These are phyloP conservation scores for Liparis tanakae DNA, from an alignment of 2,797 vertebrate genomes.

Conservation along the genomic window DNA sequence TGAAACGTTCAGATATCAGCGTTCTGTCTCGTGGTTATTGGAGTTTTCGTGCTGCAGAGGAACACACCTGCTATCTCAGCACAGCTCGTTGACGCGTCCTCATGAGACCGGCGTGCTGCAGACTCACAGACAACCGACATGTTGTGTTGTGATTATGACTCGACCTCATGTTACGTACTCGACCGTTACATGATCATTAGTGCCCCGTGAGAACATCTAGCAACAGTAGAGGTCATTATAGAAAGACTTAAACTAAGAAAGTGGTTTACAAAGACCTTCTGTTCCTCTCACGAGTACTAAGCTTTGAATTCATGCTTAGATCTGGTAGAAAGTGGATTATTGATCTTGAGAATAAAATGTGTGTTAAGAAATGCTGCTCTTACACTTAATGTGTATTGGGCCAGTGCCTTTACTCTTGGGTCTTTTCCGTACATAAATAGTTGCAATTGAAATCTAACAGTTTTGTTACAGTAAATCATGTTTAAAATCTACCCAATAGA, in stretches of 20 bases:
- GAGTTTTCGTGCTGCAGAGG: constrained; percentile 9
- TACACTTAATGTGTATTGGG: not conserved
- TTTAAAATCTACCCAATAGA: not conserved
- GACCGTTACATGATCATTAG: constrained; percentile 40
- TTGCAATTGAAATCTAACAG: not conserved
- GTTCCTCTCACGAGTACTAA: constrained; percentile 17
- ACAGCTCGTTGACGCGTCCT: constrained; percentile 24
- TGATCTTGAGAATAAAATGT: constrained; percentile 5
- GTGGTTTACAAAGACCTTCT: constrained; percentile 33
- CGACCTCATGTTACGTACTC: constrained; percentile 13
- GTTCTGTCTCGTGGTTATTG: not conserved
- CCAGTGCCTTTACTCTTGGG: not conserved
- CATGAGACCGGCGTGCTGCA: constrained; percentile 32
- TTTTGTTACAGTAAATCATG: not conserved
- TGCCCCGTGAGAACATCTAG: constrained; percentile 28
- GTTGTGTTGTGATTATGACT: constrained; percentile 59
- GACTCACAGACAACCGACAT: constrained; percentile 57
- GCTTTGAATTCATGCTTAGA: constrained; percentile 14
- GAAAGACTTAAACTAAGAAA: constrained; percentile 27
- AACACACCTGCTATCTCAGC: constrained; percentile 35
- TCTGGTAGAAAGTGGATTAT: constrained; percentile 29
- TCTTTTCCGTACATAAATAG: not conserved
- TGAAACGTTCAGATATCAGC: not conserved
- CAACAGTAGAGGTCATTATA: constrained; percentile 19
- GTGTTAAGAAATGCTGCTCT: not conserved